A percentile compares a stretch with the other conserved stretches of the same genome.
phyloP scores from a whole-genome alignment of 2,888 invertebrate species.

The Sarcophaga rosellei region DNA sequence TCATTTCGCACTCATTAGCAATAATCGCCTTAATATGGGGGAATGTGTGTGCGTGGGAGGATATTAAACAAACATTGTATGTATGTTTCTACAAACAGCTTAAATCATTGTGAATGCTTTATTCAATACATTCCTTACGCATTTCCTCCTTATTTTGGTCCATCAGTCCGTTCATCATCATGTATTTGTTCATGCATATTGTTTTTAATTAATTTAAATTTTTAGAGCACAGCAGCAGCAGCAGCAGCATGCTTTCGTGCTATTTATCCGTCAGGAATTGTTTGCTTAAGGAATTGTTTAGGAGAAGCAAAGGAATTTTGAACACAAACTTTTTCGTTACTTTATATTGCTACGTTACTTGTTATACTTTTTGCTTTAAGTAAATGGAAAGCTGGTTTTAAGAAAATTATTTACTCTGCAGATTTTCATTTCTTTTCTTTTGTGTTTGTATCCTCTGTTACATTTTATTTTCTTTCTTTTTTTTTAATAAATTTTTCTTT shows the following conservation, averaged over 20 bases:
- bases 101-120: background rate
- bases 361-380: background rate
- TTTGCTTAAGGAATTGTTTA: constrained; percentile 12
- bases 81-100: background rate
- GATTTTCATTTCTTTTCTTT: too few relatives aligned
- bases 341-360: background rate
- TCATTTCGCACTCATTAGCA: background rate
- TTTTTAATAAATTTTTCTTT: background rate
- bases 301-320: background rate
- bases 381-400: constrained; percentile 39
- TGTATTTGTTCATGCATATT: background rate
- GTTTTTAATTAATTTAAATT: constrained; percentile 20
- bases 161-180: background rate
- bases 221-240: background rate
- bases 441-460: too few relatives aligned
- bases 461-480: too few relatives aligned
- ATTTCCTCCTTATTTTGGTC: background rate
- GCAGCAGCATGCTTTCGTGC: background rate
- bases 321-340: background rate
- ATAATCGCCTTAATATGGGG: background rate
- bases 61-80: background rate
- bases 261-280: background rate
- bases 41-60: background rate
- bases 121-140: background rate
- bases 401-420: background rate